Evolutionary conservation across 2,888 invertebrate genomes (phyloP).

Genomic region (Mermis nigrescens): DNA sequence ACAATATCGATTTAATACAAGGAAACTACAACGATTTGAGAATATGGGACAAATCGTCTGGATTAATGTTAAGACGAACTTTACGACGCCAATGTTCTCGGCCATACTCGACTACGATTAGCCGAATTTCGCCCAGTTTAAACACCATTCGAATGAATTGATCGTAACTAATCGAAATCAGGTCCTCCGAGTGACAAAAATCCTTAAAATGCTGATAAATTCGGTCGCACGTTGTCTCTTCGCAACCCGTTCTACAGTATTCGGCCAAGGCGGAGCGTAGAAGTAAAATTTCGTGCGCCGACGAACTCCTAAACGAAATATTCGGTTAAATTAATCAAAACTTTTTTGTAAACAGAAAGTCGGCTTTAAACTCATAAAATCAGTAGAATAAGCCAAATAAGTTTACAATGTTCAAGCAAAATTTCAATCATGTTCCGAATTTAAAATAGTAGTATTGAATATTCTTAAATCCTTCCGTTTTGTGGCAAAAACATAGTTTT

Average conservation of each 20-base stretch:
- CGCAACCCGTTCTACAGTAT: slow-evolving; percentile 5
- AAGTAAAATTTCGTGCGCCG: slow-evolving; percentile 2
- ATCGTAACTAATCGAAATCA: not conserved
- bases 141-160: not conserved
- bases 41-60: not conserved
- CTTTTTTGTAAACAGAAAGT: too few species aligned
- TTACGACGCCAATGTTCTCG: not conserved
- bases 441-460: too few species aligned
- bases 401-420: too few species aligned
- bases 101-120: not conserved
- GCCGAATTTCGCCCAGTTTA: not conserved
- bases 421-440: too few species aligned
- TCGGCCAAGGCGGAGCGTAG: not conserved
- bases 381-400: too few species aligned
- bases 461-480: too few species aligned
- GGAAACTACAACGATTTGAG: too few species aligned
- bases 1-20: too few species aligned
- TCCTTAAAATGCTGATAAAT: not conserved
- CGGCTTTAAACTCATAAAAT: too few species aligned
- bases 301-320: slow-evolving; percentile 1
- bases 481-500: too few species aligned
- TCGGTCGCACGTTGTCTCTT: not conserved
- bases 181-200: slow-evolving; percentile 1
- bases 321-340: too few species aligned
- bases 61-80: not conserved